Evolutionary conservation across 2,797 vertebrate genomes (phyloP), one percentile per base, ranked within the genome.

Genomic region (Varecia variegata): DNA sequence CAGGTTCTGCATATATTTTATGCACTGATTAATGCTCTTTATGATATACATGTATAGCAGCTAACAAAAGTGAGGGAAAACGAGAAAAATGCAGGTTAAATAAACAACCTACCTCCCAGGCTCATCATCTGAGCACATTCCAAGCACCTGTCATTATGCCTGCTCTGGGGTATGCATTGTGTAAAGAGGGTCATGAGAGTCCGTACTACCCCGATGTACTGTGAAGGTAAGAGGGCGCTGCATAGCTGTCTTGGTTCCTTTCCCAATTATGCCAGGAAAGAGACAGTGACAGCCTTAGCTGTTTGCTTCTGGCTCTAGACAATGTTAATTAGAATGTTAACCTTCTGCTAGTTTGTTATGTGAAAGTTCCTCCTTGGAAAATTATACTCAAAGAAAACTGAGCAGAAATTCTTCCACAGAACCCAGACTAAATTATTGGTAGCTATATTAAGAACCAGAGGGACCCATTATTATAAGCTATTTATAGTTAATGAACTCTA

Each of bases 381-480:
- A 96, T 76, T 93, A 97, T 5, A 93, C 21, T n/a, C 79, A 92
- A 90, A 95, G 90, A 95, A 96, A 94, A 93, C 43, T 0, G 0
- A 92, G 50, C 27, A 79, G 74, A 94, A 85, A 93, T 76, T 93
- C 81, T 91, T 86, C 65, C 90, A 73, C 0, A 17, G 80, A 93
- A 79, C 70, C 35, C 27, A 94, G 54, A 93, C 67, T 35, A 96
- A 96, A 94, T 93, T 88, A 94, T 13, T 60, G 68, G 88, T 79
- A 52, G 80, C 76, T 73, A 96, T 80, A 97, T 92, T 97, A 83
- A 96, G 87, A 97, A 90, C 32, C 84, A 94, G 25, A 95, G 58
- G 82, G 12, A 86, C 65, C 60, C 65, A 79, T 90, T 94, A 95
- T 81, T 84, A 70, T 40, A 74, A 40, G 52, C 79, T 96, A 93